A percentile compares a stretch with the other conserved stretches of the same genome.
phyloP scores from a whole-genome alignment of 2,113 vertebrate species.

The Cichladusa arquata region DNA sequence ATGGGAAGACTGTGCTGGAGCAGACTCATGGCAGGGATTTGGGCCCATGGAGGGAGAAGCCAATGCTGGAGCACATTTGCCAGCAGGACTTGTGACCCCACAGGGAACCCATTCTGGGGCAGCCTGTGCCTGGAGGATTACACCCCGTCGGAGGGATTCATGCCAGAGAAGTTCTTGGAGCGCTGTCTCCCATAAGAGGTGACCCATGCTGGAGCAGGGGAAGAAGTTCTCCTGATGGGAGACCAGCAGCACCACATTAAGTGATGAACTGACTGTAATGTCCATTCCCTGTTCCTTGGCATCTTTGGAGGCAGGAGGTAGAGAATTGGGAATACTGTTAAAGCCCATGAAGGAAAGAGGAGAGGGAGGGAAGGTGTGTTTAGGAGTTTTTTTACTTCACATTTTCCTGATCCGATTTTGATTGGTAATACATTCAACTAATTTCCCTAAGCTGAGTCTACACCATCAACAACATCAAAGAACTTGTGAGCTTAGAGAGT shows the following conservation, averaged over 20 bases:
- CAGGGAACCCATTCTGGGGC: too few species aligned
- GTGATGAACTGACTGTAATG: fast-evolving
- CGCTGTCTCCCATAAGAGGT: background rate
- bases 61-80: background rate
- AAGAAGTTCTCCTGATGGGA: background rate
- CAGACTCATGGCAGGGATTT: background rate
- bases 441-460: background rate
- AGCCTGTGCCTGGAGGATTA: background rate
- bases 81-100: background rate
- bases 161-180: fast-evolving
- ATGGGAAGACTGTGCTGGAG: background rate
- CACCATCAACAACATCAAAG: background rate
- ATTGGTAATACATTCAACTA: background rate
- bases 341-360: background rate
- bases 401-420: background rate
- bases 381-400: background rate
- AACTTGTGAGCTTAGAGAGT: background rate
- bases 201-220: background rate
- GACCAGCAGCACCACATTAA: background rate
- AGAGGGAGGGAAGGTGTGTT: background rate
- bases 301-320: background rate
- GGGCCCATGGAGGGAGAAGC: background rate
- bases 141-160: background rate
- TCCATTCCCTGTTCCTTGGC: background rate
- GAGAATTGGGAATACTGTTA: background rate